phyloP scores from a whole-genome alignment of 2,113 vertebrate species.

The Gnathonemus longibarbis region DNA sequence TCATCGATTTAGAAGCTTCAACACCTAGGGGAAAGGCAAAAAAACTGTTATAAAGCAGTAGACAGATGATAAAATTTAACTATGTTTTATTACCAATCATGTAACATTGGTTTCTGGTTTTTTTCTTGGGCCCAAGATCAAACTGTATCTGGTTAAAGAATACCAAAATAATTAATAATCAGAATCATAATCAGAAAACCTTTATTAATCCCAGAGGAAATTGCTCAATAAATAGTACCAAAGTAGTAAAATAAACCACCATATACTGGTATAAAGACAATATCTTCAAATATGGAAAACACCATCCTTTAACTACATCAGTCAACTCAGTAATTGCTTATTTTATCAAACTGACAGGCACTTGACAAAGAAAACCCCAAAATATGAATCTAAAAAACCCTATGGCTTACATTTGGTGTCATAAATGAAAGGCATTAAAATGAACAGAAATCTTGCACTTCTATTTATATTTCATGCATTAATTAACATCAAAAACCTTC shows the following conservation, averaged over 20 bases:
- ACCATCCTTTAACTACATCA: neutral
- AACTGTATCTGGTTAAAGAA: neutral
- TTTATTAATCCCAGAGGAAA: no score
- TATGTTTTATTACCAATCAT: neutral
- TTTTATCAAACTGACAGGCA: neutral
- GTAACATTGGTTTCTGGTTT: neutral
- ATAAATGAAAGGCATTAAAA: neutral
- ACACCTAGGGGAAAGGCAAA: neutral
- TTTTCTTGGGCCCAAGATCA: neutral
- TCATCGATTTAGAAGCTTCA: slow-evolving; percentile 17
- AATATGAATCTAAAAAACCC: neutral
- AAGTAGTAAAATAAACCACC: neutral
- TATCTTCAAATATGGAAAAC: neutral
- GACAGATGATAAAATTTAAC: neutral
- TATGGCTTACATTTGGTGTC: neutral
- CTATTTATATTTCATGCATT: neutral
- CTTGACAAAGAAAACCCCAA: neutral
- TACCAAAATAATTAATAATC: neutral
- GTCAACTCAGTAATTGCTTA: neutral
- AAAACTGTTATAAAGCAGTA: neutral
- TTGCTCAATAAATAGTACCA: neutral
- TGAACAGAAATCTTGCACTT: neutral
- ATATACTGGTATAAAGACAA: neutral
- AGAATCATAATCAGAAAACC: no score
- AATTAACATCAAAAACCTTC: neutral